Conservation (phyloP, 2,888 invertebrate genomes). For the Agrotis exclamationis region DNA sequence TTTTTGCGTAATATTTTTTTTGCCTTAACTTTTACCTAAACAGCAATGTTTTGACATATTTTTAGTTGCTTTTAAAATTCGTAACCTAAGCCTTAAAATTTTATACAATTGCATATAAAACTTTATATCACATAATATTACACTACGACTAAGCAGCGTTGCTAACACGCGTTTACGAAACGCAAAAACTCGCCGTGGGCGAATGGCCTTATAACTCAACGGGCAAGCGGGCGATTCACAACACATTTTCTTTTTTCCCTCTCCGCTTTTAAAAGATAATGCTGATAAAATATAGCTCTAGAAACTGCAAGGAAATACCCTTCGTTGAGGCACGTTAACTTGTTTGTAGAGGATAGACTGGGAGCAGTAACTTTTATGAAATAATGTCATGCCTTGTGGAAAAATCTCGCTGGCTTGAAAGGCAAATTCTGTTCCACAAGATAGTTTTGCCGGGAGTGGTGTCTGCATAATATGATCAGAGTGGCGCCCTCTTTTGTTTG, state of each 20-base stretch:
- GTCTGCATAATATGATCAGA: conserved; percentile 71
- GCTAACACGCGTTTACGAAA: neutral
- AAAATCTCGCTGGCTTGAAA: conserved; percentile 77
- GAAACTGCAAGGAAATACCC: conserved; percentile 68
- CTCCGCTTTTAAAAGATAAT: conserved; percentile 70
- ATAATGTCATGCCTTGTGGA: conserved; percentile 75
- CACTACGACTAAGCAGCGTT: neutral
- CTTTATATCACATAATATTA: too few species aligned
- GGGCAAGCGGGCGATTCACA: conserved; percentile 68
- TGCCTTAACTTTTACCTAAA: too few species aligned
- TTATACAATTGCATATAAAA: too few species aligned
- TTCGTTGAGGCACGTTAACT: conserved; percentile 58
- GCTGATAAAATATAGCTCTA: conserved; percentile 72
- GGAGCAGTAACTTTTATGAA: conserved; percentile 74
- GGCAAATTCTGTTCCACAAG: conserved; percentile 78
- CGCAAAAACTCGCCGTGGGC: neutral
- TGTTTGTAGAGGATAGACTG: conserved; percentile 58
- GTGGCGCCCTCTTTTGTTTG: conserved; percentile 55
- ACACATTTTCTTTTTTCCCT: conserved; percentile 48
- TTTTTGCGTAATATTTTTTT: too few species aligned
- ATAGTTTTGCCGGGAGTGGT: conserved; percentile 66
- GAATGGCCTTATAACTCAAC: conserved; percentile 55
- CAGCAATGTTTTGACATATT: too few species aligned
- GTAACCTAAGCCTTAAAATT: too few species aligned
- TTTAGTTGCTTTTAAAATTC: too few species aligned